A percentile compares a stretch with the other conserved stretches of the same genome.
These are phyloP conservation scores for Maconellicoccus hirsutus DNA, from an alignment of 1,140 invertebrate genomes.

Conservation along the genomic window DNA sequence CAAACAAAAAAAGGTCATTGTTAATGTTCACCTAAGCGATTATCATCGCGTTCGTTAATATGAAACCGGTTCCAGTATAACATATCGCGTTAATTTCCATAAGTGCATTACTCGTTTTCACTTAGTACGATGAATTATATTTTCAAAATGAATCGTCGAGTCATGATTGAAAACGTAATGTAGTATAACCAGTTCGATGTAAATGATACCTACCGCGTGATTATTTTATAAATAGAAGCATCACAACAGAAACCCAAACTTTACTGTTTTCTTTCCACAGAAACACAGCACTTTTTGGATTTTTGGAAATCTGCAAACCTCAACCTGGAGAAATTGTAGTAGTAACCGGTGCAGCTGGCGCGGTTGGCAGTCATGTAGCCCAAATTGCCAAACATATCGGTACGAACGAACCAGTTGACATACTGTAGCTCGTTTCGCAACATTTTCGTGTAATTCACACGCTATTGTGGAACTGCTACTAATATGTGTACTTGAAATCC, in stretches of 20 bases:
- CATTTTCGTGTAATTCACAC: neutral
- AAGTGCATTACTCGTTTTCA: neutral
- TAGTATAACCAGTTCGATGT: neutral
- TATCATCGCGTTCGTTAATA: neutral
- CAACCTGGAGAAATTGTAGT: constrained; percentile 54
- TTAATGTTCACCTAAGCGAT: neutral
- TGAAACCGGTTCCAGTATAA: neutral
- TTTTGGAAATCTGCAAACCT: constrained; percentile 53
- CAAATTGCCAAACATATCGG: constrained; percentile 59
- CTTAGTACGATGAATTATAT: neutral
- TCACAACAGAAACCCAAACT: too few species aligned
- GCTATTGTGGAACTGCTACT: neutral
- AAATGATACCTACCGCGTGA: too few species aligned
- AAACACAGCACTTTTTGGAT: constrained; percentile 60
- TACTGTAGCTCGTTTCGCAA: neutral
- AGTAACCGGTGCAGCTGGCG: constrained; percentile 49
- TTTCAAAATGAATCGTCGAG: too few species aligned
- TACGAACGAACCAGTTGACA: constrained; percentile 24
- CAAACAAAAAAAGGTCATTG: neutral
- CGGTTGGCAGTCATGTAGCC: constrained; percentile 55
- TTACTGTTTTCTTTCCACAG: constrained; percentile 35
- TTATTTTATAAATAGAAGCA: too few species aligned
- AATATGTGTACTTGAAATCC: neutral
- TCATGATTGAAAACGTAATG: neutral
- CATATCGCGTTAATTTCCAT: neutral